phyloP scores from a whole-genome alignment of 2,113 vertebrate genomes.

The Scophthalmus maximus region DNA sequence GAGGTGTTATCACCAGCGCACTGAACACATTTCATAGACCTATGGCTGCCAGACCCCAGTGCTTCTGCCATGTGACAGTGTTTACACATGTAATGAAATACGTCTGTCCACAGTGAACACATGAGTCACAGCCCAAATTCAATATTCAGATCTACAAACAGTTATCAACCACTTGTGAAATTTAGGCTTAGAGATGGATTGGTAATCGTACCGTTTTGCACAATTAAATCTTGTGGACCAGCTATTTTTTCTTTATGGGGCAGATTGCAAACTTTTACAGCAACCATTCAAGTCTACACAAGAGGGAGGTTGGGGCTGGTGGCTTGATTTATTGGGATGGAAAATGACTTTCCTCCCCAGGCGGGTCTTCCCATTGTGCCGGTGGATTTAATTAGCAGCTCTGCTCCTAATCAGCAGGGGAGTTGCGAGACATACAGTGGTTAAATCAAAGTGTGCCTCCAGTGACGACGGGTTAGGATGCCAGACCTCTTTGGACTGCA shows the following conservation, averaged over 20 bases:
- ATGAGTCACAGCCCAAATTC: too few species aligned
- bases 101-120: background rate
- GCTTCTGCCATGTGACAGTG: too few species aligned
- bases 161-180: too few species aligned
- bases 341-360: conserved; percentile 31
- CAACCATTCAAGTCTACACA: background rate
- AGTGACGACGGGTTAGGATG: conserved; percentile 45
- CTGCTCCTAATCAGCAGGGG: conserved; percentile 61
- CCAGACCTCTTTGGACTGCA: conserved; percentile 54
- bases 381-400: conserved; percentile 74
- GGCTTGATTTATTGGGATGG: background rate
- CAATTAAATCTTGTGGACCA: too few species aligned
- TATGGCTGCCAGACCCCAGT: background rate
- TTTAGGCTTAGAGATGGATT: too few species aligned
- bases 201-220: too few species aligned
- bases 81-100: background rate
- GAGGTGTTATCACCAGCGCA: background rate
- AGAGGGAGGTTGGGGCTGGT: background rate
- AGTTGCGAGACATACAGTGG: conserved; percentile 53
- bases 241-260: background rate
- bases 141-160: background rate
- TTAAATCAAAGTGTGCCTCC: conserved; percentile 66
- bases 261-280: background rate
- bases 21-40: background rate
- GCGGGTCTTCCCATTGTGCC: conserved; percentile 55